phyloP scores from a whole-genome alignment of 2,797 vertebrate genomes.

The Columba guinea region DNA sequence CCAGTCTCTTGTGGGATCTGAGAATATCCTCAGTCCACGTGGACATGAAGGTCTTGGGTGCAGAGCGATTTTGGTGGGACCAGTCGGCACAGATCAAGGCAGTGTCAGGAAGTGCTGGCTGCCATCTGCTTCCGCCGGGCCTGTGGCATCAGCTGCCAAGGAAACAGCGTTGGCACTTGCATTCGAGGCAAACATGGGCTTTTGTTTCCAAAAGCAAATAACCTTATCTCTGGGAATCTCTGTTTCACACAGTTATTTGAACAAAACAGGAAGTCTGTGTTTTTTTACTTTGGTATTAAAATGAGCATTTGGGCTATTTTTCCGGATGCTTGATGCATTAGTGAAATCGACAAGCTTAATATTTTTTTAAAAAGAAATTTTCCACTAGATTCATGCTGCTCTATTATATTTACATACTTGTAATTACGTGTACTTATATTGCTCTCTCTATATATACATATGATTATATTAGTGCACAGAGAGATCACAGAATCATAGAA shows the following conservation, averaged over 20 bases:
- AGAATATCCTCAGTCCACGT: fast-evolving
- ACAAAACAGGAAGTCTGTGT: background rate
- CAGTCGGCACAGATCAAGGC: background rate
- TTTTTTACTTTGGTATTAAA: conserved; percentile 5
- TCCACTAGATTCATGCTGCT: background rate
- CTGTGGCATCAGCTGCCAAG: background rate
- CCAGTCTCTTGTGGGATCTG: fast-evolving
- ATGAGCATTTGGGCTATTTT: background rate
- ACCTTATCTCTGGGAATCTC: conserved; percentile 4
- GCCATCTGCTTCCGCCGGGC: background rate
- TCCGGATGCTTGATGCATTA: background rate
- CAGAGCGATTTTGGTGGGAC: background rate
- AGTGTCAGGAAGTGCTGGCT: background rate
- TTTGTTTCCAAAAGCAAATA: conserved; percentile 1
- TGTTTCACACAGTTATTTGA: background rate
- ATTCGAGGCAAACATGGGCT: background rate
- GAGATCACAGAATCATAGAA: too few relatives aligned
- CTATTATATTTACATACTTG: background rate
- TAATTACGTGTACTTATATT: background rate
- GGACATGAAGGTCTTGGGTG: background rate
- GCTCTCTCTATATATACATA: background rate
- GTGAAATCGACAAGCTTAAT: background rate
- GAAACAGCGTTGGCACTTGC: background rate
- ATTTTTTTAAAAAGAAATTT: background rate
- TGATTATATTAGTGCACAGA: background rate